Evolutionary conservation across 2,888 invertebrate genomes (phyloP).

Genomic region (Nebria brevicollis): DNA sequence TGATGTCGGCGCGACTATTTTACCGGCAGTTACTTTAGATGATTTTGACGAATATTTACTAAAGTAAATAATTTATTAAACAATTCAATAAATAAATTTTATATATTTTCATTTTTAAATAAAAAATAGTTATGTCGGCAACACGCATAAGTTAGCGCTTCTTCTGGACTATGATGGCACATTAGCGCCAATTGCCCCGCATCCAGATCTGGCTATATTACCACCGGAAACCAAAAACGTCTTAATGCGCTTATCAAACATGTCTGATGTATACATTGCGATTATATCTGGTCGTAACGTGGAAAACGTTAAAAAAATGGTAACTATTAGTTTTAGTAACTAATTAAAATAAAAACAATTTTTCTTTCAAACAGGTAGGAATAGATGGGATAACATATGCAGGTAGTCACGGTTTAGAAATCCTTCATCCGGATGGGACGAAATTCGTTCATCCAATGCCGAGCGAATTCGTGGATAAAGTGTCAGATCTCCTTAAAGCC

Average conservation of each 20-base stretch:
- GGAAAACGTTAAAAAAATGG: slow-evolving; percentile 89
- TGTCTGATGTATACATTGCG: slow-evolving; percentile 87
- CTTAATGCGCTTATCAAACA: slow-evolving; percentile 82
- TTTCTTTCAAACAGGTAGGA: slow-evolving; percentile 72
- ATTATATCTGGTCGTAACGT: slow-evolving; percentile 88
- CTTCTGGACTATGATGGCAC: slow-evolving; percentile 90
- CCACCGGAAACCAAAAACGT: slow-evolving; percentile 87
- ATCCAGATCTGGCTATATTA: slow-evolving; percentile 87
- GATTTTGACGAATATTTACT: slow-evolving; percentile 90
- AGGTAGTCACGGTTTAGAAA: slow-evolving; percentile 89
- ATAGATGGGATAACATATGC: slow-evolving; percentile 92
- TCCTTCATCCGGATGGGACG: slow-evolving; percentile 88
- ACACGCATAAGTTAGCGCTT: slow-evolving; percentile 84
- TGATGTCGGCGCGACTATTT: slow-evolving; percentile 83
- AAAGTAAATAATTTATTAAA: slow-evolving; percentile 70
- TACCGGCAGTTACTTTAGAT: slow-evolving; percentile 91
- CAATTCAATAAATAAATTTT: background rate
- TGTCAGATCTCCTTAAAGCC: slow-evolving; percentile 78
- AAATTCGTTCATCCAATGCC: slow-evolving; percentile 94
- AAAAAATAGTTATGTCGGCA: slow-evolving; percentile 79
- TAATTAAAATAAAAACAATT: slow-evolving; percentile 6
- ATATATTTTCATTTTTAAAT: background rate
- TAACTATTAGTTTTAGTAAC: slow-evolving; percentile 52
- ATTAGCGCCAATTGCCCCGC: slow-evolving; percentile 87
- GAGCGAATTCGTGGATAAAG: slow-evolving; percentile 82